A percentile compares a stretch with the other conserved stretches of the same genome.
Evolutionary conservation across 2,888 invertebrate species (phyloP).

Genomic region (Amphipoea oculea): DNA sequence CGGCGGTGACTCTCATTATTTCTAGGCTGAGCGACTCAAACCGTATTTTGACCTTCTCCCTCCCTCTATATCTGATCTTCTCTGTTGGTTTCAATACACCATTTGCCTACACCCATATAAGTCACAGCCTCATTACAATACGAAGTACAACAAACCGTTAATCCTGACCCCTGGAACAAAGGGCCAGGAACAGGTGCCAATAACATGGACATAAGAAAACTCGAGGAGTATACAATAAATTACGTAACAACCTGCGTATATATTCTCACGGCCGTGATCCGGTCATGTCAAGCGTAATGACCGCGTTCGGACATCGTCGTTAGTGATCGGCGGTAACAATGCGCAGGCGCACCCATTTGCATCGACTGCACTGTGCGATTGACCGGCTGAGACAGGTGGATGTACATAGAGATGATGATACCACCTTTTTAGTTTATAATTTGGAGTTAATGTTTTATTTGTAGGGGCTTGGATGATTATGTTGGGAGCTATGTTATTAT

Average conservation of each 20-base stretch:
- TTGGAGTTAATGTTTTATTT: constrained; percentile 31
- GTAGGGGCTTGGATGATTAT: constrained; percentile 9
- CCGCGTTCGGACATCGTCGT: constrained; percentile 75
- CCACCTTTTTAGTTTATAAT: constrained; percentile 29
- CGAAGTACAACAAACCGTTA: constrained; percentile 59
- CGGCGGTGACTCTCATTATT: not conserved
- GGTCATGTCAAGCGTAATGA: constrained; percentile 72
- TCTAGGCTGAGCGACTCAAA: not conserved
- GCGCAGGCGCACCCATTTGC: constrained; percentile 72
- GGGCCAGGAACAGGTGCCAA: constrained; percentile 59
- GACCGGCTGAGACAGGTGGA: constrained; percentile 68
- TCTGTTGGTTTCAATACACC: not conserved
- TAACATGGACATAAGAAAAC: constrained; percentile 39
- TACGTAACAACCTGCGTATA: constrained; percentile 61
- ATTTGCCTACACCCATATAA: constrained; percentile 28
- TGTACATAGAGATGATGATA: constrained; percentile 65
- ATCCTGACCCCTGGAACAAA: constrained; percentile 49
- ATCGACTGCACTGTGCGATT: constrained; percentile 69
- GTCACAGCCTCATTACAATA: constrained; percentile 54
- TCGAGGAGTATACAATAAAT: constrained; percentile 61
- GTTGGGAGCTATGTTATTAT: constrained; percentile 4
- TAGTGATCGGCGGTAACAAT: constrained; percentile 75
- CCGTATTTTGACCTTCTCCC: not conserved
- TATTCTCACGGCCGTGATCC: constrained; percentile 67
- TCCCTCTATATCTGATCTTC: not conserved